These are phyloP conservation scores for Serilophus lunatus DNA, from an alignment of 2,113 vertebrate genomes.

Conservation along the genomic window DNA sequence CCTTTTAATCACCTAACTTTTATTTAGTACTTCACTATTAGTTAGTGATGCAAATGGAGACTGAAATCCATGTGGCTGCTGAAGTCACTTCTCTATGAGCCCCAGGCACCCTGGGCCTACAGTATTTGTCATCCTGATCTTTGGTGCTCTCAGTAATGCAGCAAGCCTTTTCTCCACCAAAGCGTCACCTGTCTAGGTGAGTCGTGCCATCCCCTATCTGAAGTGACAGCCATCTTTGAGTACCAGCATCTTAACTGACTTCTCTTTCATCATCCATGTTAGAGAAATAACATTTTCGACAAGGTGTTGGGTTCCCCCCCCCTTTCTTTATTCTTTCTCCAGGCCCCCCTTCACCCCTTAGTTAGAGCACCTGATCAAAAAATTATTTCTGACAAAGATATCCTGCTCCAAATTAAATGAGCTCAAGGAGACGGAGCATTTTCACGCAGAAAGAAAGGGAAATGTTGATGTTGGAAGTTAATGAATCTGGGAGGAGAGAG, in stretches of 20 bases:
- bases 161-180: conserved; percentile 79
- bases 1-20: conserved; percentile 13
- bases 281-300: conserved; percentile 73
- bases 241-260: conserved; percentile 83
- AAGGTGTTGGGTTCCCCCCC: conserved; percentile 65
- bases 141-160: conserved; percentile 73
- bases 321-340: conserved; percentile 41
- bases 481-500: conserved; percentile 63
- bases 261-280: conserved; percentile 77
- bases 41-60: conserved; percentile 63
- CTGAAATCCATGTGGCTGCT: conserved; percentile 64
- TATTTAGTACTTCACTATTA: conserved; percentile 9
- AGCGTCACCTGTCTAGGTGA: conserved; percentile 93
- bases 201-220: conserved; percentile 81
- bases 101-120: conserved; percentile 72
- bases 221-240: conserved; percentile 93
- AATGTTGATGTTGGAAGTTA: conserved; percentile 58
- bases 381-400: conserved; percentile 65
- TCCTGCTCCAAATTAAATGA: conserved; percentile 70
- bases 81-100: conserved; percentile 70
- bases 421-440: conserved; percentile 59
- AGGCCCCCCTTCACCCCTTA: conserved; percentile 38
- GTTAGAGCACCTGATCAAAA: conserved; percentile 75
- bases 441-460: conserved; percentile 45
- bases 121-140: conserved; percentile 71